phyloP scores from a whole-genome alignment of 2,113 vertebrate genomes.

The Lichenostomus cassidix region DNA sequence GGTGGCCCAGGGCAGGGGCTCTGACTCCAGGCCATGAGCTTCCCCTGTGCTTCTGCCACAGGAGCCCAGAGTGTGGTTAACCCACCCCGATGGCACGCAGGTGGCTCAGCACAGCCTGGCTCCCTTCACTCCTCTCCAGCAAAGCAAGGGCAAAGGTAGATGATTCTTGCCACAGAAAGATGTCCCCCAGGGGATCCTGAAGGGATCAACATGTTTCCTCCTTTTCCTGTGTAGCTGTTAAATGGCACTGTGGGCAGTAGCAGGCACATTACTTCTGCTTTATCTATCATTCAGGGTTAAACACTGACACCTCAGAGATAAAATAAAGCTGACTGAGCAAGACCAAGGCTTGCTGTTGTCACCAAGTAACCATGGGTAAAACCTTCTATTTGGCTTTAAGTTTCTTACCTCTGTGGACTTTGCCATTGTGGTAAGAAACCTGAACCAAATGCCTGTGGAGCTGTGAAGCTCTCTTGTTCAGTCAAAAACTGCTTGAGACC shows the following conservation, averaged over 20 bases:
- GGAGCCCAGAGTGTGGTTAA: neutral
- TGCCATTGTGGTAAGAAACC: neutral
- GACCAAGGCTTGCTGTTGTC: neutral
- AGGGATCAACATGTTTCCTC: neutral
- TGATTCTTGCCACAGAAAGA: neutral
- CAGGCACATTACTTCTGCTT: neutral
- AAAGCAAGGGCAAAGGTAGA: neutral
- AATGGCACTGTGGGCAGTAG: neutral
- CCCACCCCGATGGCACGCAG: rapidly evolving
- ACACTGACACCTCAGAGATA: neutral
- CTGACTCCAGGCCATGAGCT: rapidly evolving
- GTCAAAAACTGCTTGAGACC: neutral
- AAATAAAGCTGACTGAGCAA: neutral
- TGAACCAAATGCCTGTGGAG: neutral
- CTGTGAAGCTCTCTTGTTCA: neutral
- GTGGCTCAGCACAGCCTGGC: neutral
- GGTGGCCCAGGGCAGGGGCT: neutral
- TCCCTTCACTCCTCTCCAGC: neutral
- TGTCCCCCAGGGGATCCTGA: neutral
- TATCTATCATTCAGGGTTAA: neutral
- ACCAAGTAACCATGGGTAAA: neutral
- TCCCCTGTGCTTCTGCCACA: neutral
- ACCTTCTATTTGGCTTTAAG: neutral
- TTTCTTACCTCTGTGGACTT: neutral
- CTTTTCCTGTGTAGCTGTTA: neutral